Conservation (phyloP, 2,113 vertebrate genomes). For the Poeciliopsis retropinna region DNA sequence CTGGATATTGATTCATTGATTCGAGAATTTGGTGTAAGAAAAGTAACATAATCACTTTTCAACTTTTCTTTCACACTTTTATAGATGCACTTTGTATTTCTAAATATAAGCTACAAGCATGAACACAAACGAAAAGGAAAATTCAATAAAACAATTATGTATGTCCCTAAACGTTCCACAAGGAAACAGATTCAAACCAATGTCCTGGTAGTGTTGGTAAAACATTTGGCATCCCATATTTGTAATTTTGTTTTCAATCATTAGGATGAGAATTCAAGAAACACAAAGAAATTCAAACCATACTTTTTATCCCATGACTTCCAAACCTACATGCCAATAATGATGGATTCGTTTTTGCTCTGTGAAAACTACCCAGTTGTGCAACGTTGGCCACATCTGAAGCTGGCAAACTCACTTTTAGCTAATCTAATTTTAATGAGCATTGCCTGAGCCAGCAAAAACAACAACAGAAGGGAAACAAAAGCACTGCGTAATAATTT, state of each 20-base stretch:
- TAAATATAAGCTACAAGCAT: too few relatives aligned
- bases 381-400: conserved; percentile 38
- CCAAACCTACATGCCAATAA: conserved; percentile 1
- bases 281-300: conserved; percentile 11
- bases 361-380: conserved; percentile 42
- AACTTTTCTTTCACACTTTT: too few relatives aligned
- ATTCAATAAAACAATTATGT: too few relatives aligned
- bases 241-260: conserved; percentile 26
- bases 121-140: too few relatives aligned
- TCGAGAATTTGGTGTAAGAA: too few relatives aligned
- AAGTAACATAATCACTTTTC: too few relatives aligned
- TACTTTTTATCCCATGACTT: conserved; percentile 48
- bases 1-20: too few relatives aligned
- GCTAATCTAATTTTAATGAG: conserved; percentile 62
- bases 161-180: too few relatives aligned
- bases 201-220: too few relatives aligned
- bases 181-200: too few relatives aligned
- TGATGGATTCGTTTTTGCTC: conserved; percentile 10
- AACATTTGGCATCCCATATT: conserved; percentile 28
- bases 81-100: too few relatives aligned
- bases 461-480: conserved; percentile 28
- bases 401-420: conserved; percentile 26
- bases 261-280: conserved; percentile 10
- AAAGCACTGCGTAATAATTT: conserved; percentile 33
- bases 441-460: conserved; percentile 44